Base-by-base conservation (phyloP, 2,113 vertebrate species). In the Psettodes erumei region DNA sequence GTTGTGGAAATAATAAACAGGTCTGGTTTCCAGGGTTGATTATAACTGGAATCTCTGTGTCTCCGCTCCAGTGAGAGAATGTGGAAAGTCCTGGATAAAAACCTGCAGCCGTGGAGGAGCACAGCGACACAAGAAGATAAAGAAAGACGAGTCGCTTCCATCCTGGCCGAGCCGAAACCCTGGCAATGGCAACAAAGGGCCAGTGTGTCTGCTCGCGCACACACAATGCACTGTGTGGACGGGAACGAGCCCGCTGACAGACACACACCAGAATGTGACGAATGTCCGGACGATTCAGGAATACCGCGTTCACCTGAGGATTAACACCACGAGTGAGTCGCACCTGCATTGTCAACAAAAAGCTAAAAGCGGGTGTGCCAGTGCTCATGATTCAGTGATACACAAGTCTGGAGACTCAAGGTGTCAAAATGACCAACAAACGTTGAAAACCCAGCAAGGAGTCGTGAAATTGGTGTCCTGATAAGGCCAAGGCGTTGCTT, bases 151-250 rank as follows among this genome's bases (percentile, higher is more conserved):
- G 72, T 54, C 79, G 75, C 70, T 77, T 72, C 62, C 83, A 71
- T 66, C 62, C 81, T 53, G 60, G 63, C 73, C 75, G 79, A 86
- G 70, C 83, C 77, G 70, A 53, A 88, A 70, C 58, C 71, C 80
- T 81, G 84, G 87, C 86, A 88, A 75, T 55, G 3, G 45, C 58
- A 87, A 89, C 89, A 90, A 89, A 89, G 86, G 76, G 71, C 73
- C 67, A 73, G 71, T 90, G 86, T 89, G 58, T 65, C 32, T 18
- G 35, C 65, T 77, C 73, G 3, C 43, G 37, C 55, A 75, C n/a
- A 12, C 75, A 71, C 66, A 71, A 70, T 62, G 74, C 33, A 79
- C 69, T 48, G 81, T 60, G 15, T 33, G 37, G 16, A 63, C 3
- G 19, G 43, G 66, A 50, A 27, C 55, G 42, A 21, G 37, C 27